Conservation (phyloP, 2,113 vertebrate genomes). For the Pomatostomus ruficeps region DNA sequence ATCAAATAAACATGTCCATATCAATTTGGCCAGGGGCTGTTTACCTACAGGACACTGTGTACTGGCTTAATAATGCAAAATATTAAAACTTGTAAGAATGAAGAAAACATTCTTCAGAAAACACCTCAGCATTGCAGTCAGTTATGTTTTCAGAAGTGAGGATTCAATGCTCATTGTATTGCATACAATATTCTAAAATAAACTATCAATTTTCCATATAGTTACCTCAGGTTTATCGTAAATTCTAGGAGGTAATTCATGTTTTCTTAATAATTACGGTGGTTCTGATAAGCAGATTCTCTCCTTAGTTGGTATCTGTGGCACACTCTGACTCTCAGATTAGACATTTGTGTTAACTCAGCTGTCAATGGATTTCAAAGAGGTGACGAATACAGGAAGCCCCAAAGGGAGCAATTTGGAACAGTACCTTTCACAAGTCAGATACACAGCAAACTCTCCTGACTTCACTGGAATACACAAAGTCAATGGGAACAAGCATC, state of each 20-base stretch:
- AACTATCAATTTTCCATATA: neutral
- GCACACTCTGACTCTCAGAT: neutral
- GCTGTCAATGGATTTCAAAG: neutral
- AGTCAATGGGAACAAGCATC: neutral
- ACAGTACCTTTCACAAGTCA: neutral
- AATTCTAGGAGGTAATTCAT: neutral
- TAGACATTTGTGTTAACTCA: neutral
- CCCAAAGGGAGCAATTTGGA: slow-evolving; percentile 24
- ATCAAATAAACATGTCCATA: neutral
- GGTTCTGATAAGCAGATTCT: neutral
- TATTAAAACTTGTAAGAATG: neutral
- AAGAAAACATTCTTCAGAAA: neutral
- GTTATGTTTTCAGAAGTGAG: neutral
- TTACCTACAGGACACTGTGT: neutral
- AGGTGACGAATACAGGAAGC: neutral
- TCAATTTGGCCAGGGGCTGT: neutral
- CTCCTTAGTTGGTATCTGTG: neutral
- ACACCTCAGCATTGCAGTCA: neutral
- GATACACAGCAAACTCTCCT: neutral
- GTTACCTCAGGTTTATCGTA: neutral
- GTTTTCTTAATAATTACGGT: neutral
- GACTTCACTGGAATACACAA: neutral
- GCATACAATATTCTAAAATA: neutral
- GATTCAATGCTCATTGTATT: neutral
- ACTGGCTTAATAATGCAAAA: neutral